A percentile compares a stretch with the other conserved stretches of the same genome.
phyloP scores from a whole-genome alignment of 2,888 invertebrate genomes.

The Alloplasta piceator region DNA sequence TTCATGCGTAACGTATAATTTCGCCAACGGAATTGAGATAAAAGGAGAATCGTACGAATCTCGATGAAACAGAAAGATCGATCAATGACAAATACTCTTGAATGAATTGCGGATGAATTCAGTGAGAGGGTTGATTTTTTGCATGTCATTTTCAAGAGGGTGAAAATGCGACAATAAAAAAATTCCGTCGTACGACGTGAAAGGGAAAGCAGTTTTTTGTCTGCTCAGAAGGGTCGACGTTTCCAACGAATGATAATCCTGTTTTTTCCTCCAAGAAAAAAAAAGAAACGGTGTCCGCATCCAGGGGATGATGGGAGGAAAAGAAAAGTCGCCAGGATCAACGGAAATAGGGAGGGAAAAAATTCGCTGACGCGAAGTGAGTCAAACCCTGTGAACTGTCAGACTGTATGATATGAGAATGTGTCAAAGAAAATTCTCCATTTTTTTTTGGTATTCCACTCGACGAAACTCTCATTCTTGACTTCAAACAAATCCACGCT shows the following conservation, averaged over 20 bases:
- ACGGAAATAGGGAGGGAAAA: slow-evolving; percentile 13
- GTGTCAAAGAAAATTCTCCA: neutral
- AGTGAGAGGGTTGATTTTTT: no score
- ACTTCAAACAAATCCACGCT: no score
- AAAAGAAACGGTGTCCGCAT: neutral
- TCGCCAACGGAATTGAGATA: no score
- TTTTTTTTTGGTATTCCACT: neutral
- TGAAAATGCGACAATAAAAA: slow-evolving; percentile 27
- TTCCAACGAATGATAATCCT: slow-evolving; percentile 45
- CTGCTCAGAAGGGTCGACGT: slow-evolving; percentile 19
- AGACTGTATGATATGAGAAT: slow-evolving; percentile 5
- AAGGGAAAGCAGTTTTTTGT: slow-evolving; percentile 18
- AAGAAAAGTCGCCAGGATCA: slow-evolving; percentile 21
- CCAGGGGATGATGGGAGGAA: neutral
- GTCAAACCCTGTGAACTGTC: slow-evolving; percentile 8
- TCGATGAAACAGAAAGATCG: no score
- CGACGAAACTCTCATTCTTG: neutral
- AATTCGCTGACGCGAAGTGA: slow-evolving; percentile 31
- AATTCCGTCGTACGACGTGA: slow-evolving; percentile 13
- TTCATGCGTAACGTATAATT: no score
- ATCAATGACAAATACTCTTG: no score
- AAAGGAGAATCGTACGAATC: no score
- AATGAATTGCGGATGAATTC: no score
- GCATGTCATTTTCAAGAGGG: no score
- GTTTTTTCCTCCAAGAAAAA: slow-evolving; percentile 21